Percentiles rank a stretch among this genome's conserved stretches.
phyloP scores from a whole-genome alignment of 2,797 vertebrate genomes.

The Simalia tracyae region DNA sequence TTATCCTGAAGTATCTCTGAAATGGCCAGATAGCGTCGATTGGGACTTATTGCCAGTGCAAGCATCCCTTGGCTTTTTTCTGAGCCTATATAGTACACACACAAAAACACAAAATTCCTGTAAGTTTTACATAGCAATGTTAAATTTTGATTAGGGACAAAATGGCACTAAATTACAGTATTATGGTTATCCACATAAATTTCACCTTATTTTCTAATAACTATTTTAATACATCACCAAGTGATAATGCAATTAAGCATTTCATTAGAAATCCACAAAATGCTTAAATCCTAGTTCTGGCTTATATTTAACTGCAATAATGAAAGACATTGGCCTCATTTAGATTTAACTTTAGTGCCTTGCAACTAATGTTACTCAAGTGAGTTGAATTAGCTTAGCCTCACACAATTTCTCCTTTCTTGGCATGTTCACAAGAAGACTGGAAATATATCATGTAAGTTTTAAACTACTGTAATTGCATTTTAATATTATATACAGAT shows the following conservation, averaged over 20 bases:
- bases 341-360: not conserved
- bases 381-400: not conserved
- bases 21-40: slow-evolving; percentile 85
- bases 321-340: not conserved
- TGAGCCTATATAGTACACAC: slow-evolving; percentile 73
- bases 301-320: not conserved
- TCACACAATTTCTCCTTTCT: not conserved
- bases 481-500: not conserved
- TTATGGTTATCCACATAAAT: not conserved
- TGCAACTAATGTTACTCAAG: not conserved
- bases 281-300: not conserved
- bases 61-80: slow-evolving; percentile 81
- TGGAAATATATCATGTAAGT: not conserved
- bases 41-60: slow-evolving; percentile 85
- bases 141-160: not conserved
- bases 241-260: not conserved
- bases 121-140: not conserved
- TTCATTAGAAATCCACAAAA: not conserved
- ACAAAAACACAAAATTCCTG: slow-evolving; percentile 10
- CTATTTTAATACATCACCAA: not conserved
- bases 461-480: not conserved
- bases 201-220: not conserved
- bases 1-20: slow-evolving; percentile 80
- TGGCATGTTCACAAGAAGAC: not conserved
- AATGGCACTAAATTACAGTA: not conserved